phyloP scores from a whole-genome alignment of 2,888 invertebrate species.

The Strigamia crassipes region DNA sequence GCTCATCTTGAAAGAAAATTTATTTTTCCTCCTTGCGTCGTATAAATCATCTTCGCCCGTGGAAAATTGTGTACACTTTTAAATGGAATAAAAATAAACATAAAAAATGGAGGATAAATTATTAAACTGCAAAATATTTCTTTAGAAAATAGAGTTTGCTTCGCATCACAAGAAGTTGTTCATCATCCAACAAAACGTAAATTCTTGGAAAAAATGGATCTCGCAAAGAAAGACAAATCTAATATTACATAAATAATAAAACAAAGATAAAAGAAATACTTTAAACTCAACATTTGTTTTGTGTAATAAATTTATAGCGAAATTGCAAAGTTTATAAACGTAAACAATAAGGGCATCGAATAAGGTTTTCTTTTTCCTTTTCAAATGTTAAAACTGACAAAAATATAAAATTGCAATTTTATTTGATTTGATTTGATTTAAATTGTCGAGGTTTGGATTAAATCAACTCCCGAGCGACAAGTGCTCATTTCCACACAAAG shows the following conservation, averaged over 20 bases:
- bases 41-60: neutral
- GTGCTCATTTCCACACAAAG: neutral
- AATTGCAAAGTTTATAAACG: no score
- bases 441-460: neutral
- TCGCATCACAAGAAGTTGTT: slow-evolving; percentile 2
- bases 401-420: no score
- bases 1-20: neutral
- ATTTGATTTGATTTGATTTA: no score
- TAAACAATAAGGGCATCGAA: neutral
- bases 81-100: neutral
- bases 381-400: no score
- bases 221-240: slow-evolving; percentile 17
- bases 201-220: neutral
- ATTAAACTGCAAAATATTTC: neutral
- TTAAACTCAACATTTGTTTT: neutral
- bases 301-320: neutral
- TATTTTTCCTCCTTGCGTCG: neutral
- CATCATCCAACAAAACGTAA: slow-evolving; percentile 6
- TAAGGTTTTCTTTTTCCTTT: neutral
- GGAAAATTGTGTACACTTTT: neutral
- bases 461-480: neutral
- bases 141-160: slow-evolving; percentile 17
- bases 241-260: slow-evolving; percentile 23
- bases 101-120: no score
- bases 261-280: neutral